These are phyloP conservation scores for Apogon hyalosoma DNA, from an alignment of 2,797 vertebrate genomes.

Conservation along the genomic window DNA sequence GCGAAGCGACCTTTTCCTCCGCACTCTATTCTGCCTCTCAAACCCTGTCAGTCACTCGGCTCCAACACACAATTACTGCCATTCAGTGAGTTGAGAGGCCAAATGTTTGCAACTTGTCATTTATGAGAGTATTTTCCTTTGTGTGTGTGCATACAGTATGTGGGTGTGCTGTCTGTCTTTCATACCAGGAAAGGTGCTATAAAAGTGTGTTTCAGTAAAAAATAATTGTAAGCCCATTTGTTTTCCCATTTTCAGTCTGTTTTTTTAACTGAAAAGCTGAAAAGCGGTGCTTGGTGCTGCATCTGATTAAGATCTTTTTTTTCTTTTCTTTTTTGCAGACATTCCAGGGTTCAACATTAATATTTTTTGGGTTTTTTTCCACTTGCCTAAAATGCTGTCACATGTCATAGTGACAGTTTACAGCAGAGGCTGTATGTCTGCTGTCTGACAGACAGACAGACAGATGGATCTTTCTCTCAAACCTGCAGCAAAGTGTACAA, in stretches of 20 bases:
- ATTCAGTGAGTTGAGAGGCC: conserved; percentile 59
- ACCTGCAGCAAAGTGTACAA: no score
- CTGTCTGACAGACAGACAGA: no score
- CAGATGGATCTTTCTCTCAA: no score
- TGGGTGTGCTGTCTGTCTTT: background rate
- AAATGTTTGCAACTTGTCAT: conserved; percentile 50
- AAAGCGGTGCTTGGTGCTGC: no score
- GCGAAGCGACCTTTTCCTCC: conserved; percentile 66
- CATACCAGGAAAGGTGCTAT: background rate
- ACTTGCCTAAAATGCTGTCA: no score
- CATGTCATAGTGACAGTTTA: no score
- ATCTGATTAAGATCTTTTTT: background rate
- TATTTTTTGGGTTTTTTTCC: no score
- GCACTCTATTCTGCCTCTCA: conserved; percentile 64
- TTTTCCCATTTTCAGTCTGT: background rate
- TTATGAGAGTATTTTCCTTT: conserved; percentile 21
- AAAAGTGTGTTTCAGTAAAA: background rate
- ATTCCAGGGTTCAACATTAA: no score
- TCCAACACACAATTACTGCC: conserved; percentile 62
- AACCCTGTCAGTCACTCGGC: conserved; percentile 54
- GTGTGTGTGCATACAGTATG: background rate
- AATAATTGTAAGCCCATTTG: background rate
- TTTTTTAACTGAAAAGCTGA: background rate
- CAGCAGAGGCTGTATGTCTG: no score
- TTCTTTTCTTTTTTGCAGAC: background rate